Base-by-base conservation (phyloP, 2,797 vertebrate species). In the Fistularia tabacaria region DNA sequence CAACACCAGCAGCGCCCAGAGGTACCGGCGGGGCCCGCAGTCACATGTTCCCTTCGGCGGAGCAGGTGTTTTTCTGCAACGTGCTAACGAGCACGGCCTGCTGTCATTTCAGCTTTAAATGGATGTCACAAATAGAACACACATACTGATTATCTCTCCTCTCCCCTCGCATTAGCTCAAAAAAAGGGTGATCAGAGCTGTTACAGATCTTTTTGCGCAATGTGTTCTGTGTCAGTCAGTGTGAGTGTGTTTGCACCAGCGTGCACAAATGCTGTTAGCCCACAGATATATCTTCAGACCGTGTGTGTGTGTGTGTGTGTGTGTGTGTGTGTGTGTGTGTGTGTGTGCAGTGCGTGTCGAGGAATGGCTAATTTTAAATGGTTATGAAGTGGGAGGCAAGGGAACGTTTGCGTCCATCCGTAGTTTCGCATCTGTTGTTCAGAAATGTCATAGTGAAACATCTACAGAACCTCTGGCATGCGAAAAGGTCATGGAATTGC, bases 51-150 rank as follows among this genome's bases (percentile, higher is more conserved):
- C 80, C 76, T 69, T 83, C 92, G 90, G 94, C 92, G 92, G 90
- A 92, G 91, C 91, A 92, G 91, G 91, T 92, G 91, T 91, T 92
- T 92, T 90, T 89, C 87, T 79, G 89, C 85, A 66, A 92, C 73
- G 90, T 92, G 91, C 90, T 92, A 92, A 92, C 90, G 89, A 92
- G 90, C 87, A 77, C 81, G 87, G 90, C 89, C 91, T 91, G 90
- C 90, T 92, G 91, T 92, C 91, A 92, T 90, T 91, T 84, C 89
- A 86, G 85, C 88, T 92, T 92, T 90, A 90, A 89, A 89, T 92
- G 89, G 89, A 91, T 91, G 90, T 91, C 90, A 87, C 89, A 91
- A 90, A 92, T 90, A 85, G 87, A 91, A 88, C 73, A 59, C 88
- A 74, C 73, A 77, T 74, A 65, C 67, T 44, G 57, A 51, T 42